Base-by-base conservation (phyloP, 2,888 invertebrate species). In the Cosmorhoe ocellata region DNA sequence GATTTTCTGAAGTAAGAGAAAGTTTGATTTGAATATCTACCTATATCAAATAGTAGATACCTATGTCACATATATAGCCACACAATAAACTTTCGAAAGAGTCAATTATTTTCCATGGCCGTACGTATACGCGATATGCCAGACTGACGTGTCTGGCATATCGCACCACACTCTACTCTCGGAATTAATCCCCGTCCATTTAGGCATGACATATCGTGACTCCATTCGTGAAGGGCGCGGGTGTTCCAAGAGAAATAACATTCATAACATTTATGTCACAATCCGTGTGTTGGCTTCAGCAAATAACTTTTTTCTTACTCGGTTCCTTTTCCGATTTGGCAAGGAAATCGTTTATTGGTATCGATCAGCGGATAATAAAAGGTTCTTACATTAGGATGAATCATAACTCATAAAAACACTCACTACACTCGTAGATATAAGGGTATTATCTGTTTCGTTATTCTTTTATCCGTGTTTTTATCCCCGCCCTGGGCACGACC, bases 181-280 rank as follows among this genome's bases (percentile, higher is more conserved):
- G 18, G 43, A 54, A 52, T 59, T 53, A 53, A 58, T 51, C 51
- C 53, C 46, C 43, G 41, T 51, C 44, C 53, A 41, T 44, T 45
- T 41, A 44, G 40, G n/a, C 13, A 44, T 53, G 40, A 53, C 43
- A 44, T 33, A 41, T 50, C 32, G 53, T 27, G 31, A 39, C 14
- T 46, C 22, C 32, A 32, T 39, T 38, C 36, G 27, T 36, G 41
- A 13, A 36, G 41, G 14, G 37, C 12, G 22, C 10, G 32, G 45
- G 27, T 32, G 32, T 37, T 37, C 22, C 27, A 33, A 10, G 31
- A 27, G 36, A 28, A 51, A 46, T 41, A 47, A 38, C 34, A 47
- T 43, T 37, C 38, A 43, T 47, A 43, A 34, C 37, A 42, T 46
- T 42, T 42, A 34, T 41, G 45, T 33, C 12, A 31, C 36, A 52